Evolutionary conservation across 1,140 invertebrate genomes (phyloP).

Genomic region (Lucilia sericata): DNA sequence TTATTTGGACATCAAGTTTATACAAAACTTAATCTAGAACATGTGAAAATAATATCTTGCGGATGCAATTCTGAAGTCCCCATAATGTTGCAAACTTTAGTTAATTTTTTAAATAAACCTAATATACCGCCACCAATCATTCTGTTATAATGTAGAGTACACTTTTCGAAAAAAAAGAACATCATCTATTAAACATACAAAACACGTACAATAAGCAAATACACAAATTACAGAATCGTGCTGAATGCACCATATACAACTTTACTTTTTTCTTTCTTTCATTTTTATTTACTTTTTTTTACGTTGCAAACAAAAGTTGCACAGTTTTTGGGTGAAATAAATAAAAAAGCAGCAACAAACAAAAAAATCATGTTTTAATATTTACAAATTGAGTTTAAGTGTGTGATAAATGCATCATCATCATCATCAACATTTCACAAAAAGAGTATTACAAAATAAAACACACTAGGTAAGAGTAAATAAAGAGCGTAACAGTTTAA

Average conservation of each 20-base stretch:
- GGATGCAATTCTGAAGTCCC: too few species aligned
- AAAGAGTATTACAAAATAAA: background rate
- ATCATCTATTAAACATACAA: slow-evolving; percentile 12
- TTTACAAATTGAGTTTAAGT: slow-evolving; percentile 8
- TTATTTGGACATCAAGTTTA: too few species aligned
- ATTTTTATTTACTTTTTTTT: background rate
- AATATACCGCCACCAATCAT: background rate
- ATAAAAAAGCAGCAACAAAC: background rate
- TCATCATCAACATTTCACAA: background rate
- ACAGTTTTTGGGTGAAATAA: background rate
- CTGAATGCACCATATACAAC: slow-evolving; percentile 23
- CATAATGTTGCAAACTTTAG: background rate
- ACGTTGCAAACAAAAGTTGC: slow-evolving; percentile 7
- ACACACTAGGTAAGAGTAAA: background rate
- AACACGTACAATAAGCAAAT: slow-evolving; percentile 45
- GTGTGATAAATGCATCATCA: background rate
- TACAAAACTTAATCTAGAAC: too few species aligned
- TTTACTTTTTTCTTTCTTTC: background rate
- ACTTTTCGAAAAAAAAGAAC: slow-evolving; percentile 15
- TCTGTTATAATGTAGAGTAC: background rate
- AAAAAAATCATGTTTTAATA: background rate
- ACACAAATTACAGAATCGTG: slow-evolving; percentile 47
- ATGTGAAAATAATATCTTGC: too few species aligned
- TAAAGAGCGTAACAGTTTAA: background rate
- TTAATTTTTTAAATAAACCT: background rate